Evolutionary conservation across 2,113 vertebrate genomes (phyloP).

Genomic region (Actinemys pallida): DNA sequence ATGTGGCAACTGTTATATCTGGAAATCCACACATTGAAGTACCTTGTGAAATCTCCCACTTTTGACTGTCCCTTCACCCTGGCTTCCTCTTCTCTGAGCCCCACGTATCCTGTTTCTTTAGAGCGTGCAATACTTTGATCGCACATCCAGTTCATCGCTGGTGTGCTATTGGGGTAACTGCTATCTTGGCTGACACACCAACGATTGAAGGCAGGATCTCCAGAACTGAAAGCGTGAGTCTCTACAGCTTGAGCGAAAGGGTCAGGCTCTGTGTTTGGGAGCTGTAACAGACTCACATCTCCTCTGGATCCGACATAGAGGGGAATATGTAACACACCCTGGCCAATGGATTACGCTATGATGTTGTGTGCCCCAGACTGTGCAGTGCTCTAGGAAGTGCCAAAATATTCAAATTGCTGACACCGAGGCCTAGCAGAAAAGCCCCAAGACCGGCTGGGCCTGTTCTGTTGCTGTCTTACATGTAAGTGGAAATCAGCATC

Average conservation of each 20-base stretch:
- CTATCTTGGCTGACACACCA: neutral
- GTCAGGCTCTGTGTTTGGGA: neutral
- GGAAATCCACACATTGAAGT: neutral
- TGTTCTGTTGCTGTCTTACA: neutral
- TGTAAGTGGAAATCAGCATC: neutral
- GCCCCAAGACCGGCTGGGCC: neutral
- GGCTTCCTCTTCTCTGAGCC: neutral
- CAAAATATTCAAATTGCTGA: neutral
- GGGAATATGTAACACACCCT: accelerated
- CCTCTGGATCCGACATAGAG: slow-evolving; percentile 4
- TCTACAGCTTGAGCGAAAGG: neutral
- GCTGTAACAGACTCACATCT: accelerated
- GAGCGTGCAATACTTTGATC: neutral
- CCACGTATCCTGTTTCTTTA: neutral
- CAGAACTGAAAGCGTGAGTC: neutral
- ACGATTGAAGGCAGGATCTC: neutral
- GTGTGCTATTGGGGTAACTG: neutral
- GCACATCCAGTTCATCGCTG: neutral
- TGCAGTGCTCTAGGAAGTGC: neutral
- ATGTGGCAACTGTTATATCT: neutral
- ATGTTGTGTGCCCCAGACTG: too few species aligned
- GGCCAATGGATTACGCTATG: neutral
- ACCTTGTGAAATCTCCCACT: neutral
- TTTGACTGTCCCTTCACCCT: neutral
- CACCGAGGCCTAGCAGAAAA: neutral